A percentile compares a stretch with the other conserved stretches of the same genome.
Conservation (phyloP, 2,797 vertebrate species). For the Siniperca scherzeri region DNA sequence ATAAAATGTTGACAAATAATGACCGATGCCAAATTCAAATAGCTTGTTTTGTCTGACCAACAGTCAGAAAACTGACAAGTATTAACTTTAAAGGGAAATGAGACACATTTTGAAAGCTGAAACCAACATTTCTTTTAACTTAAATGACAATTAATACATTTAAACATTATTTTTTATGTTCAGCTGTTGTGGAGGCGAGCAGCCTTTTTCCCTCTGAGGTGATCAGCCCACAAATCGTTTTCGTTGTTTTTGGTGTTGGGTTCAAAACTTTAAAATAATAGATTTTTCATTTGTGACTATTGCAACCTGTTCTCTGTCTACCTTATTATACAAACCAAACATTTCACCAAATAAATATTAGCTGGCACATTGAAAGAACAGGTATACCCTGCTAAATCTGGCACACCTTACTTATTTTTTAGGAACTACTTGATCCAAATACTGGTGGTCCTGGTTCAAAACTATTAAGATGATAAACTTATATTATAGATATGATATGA, state of each 20-base stretch:
- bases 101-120: neutral
- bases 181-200: neutral
- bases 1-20: neutral
- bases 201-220: neutral
- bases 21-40: neutral
- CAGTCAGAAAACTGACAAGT: neutral
- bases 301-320: neutral
- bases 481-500: too few relatives aligned
- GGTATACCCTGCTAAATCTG: too few relatives aligned
- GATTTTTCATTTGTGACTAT: neutral
- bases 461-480: too few relatives aligned
- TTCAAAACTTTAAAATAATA: neutral
- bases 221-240: neutral
- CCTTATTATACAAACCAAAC: neutral
- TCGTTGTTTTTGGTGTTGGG: neutral
- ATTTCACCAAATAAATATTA: neutral
- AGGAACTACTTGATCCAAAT: too few relatives aligned
- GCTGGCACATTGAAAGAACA: too few relatives aligned
- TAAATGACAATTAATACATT: neutral
- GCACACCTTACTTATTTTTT: too few relatives aligned
- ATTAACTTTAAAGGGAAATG: neutral
- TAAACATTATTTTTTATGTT: neutral
- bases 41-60: neutral
- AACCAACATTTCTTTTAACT: neutral
- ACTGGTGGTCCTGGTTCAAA: too few relatives aligned